Evolutionary conservation across 2,888 invertebrate genomes (phyloP), one percentile per base, ranked within the genome.

Genomic region (Nemotelus nigrinus): DNA sequence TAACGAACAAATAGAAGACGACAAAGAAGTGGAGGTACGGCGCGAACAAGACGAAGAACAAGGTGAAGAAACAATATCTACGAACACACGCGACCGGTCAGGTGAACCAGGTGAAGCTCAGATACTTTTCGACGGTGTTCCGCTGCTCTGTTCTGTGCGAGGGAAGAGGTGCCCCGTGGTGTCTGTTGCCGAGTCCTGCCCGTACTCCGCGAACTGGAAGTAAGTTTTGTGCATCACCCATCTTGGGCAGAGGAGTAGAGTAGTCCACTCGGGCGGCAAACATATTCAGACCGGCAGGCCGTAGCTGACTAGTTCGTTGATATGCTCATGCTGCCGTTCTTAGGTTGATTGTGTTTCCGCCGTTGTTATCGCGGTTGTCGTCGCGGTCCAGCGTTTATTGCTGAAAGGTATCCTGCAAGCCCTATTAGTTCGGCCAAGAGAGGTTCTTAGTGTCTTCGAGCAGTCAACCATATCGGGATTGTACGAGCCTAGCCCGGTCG

Each of bases 61-160:
- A 57, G 57, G n/a, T 7, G 41, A 72, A 43, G 72, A 72, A 72
- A 44, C 47, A 57, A 71, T 60, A 72, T 39, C 68, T 39, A 72
- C 72, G 60, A 58, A 60, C 41, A 72, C 72, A 60, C 72, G 72
- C 72, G 72, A 72, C 70, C 65, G 65, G 65, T 53, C 68, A 68
- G 68, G 68, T 68, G 68, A 68, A 50, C 68, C 72, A 72, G 72
- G 72, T 72, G 58, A 60, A 60, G 47, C 5, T 7, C 3, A 44
- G 58, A 47, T 60, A 60, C 58, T 68, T 68, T 43, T 68, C 41
- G 68, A 53, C 45, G 68, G 68, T 44, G 68, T 53, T 68, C 53
- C 68, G 68, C 50, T 68, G 68, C 68, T 68, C 68, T 53, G 68
- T 39, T n/a, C 53, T 68, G 68, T 41, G 48, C 68, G 39, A 39